Percentiles rank a stretch among this genome's conserved stretches.
Conservation (phyloP, 2,797 vertebrate species). For the Enteromius afrohamiltoni region DNA sequence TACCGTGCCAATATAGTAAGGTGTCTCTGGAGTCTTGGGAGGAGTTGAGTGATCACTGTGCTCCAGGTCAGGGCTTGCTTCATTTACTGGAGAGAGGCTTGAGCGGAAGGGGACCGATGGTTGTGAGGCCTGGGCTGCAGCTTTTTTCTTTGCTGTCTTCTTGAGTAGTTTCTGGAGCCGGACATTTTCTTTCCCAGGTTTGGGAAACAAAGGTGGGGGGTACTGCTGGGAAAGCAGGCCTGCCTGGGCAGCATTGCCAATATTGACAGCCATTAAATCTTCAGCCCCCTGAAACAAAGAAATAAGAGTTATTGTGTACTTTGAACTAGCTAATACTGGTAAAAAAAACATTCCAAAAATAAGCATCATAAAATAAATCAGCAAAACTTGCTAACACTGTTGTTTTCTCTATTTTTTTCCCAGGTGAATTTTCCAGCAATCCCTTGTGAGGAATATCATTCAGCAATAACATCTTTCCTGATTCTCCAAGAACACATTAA, state of each 20-base stretch:
- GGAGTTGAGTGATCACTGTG: conserved; percentile 80
- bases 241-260: conserved; percentile 64
- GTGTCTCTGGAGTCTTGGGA: conserved; percentile 74
- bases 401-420: conserved; percentile 6
- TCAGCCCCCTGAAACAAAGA: conserved; percentile 70
- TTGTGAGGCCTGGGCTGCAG: conserved; percentile 67
- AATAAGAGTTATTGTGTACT: conserved; percentile 32
- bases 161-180: conserved; percentile 89
- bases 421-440: conserved; percentile 30
- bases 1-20: conserved; percentile 58
- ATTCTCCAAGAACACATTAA: conserved; percentile 19
- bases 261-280: conserved; percentile 83
- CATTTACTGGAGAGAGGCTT: conserved; percentile 92
- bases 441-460: not conserved
- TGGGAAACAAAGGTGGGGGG: conserved; percentile 89
- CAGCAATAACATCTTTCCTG: not conserved
- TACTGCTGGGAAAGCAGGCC: conserved; percentile 75
- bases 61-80: conserved; percentile 90
- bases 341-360: not conserved
- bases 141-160: conserved; percentile 85
- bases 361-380: not conserved
- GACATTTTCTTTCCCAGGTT: conserved; percentile 89
- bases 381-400: not conserved
- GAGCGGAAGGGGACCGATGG: conserved; percentile 79
- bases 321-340: not conserved